Conservation (phyloP, 2,797 vertebrate species). For the Acipenser oxyrinchus region DNA sequence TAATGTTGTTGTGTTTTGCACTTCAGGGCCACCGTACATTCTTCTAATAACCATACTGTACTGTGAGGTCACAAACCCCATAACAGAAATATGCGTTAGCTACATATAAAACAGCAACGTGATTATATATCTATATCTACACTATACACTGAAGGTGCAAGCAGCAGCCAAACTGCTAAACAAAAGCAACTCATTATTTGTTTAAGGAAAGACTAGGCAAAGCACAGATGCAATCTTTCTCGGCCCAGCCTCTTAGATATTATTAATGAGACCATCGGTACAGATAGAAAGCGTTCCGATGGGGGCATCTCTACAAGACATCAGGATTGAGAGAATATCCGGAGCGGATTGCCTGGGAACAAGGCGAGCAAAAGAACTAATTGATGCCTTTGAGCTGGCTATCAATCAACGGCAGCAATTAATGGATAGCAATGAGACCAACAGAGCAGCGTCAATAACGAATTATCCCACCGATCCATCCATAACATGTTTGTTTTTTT, state of each 20-base stretch:
- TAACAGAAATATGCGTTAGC: no score
- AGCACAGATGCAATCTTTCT: no score
- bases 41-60: no score
- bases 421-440: conserved; percentile 17
- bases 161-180: no score
- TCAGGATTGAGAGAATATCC: neutral
- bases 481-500: conserved; percentile 24
- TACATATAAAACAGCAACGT: no score
- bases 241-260: neutral
- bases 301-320: neutral
- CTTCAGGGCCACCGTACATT: no score
- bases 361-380: neutral
- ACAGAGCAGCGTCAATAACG: conserved; percentile 16
- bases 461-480: conserved; percentile 22
- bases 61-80: no score
- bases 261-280: neutral
- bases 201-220: no score
- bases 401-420: conserved; percentile 28
- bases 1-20: no score
- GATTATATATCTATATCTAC: no score
- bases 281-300: neutral
- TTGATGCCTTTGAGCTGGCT: neutral
- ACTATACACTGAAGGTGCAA: no score
- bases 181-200: no score
- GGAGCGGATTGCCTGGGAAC: neutral